phyloP scores from a whole-genome alignment of 2,888 invertebrate species.

The Rotaria macrura region DNA sequence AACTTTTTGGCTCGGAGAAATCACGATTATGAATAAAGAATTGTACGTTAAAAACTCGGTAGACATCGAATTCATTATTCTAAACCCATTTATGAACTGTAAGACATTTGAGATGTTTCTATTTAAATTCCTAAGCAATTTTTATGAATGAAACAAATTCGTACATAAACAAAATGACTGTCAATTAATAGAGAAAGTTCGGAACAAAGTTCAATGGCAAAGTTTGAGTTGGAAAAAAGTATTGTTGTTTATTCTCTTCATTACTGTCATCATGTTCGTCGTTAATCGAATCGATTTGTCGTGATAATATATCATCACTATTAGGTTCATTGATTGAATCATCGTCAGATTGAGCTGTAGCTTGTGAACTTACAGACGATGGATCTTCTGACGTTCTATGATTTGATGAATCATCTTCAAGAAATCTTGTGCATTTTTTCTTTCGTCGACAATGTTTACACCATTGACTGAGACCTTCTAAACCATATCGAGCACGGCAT shows the following conservation, averaged over 20 bases:
- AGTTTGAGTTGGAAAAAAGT: background rate
- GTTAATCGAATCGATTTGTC: background rate
- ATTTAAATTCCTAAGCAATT: no score
- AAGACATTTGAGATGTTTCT: no score
- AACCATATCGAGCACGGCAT: slow-evolving; percentile 92
- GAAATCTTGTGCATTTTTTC: slow-evolving; percentile 30
- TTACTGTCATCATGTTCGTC: background rate
- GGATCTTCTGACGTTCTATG: background rate
- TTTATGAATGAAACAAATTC: no score
- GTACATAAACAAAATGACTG: background rate
- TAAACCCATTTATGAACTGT: no score
- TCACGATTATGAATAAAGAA: no score
- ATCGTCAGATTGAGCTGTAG: background rate
- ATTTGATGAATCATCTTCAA: slow-evolving; percentile 5
- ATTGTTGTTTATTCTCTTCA: background rate
- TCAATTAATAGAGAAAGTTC: background rate
- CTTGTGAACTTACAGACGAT: background rate
- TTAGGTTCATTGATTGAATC: background rate
- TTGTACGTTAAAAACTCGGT: no score
- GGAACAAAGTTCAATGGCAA: background rate
- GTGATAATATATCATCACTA: background rate
- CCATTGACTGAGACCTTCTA: slow-evolving; percentile 97
- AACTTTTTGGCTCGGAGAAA: no score
- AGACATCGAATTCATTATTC: no score
- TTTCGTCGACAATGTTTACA: slow-evolving; percentile 77